phyloP scores from a whole-genome alignment of 1,140 invertebrate genomes.

The Euwallacea fornicatus region DNA sequence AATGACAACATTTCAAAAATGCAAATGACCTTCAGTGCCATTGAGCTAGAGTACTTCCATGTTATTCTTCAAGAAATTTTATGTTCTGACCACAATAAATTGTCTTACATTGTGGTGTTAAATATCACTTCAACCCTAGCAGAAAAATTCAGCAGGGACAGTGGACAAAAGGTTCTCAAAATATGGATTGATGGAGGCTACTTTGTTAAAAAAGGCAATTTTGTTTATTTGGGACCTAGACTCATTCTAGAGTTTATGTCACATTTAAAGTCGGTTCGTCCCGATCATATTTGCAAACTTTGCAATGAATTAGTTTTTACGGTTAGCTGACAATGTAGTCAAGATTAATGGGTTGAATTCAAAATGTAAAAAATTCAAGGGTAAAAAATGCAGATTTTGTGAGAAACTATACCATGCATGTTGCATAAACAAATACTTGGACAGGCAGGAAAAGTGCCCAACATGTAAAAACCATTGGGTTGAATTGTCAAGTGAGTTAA shows the following conservation, averaged over 20 bases:
- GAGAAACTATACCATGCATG: slow-evolving; percentile 36
- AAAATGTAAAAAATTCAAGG: slow-evolving; percentile 35
- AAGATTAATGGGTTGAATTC: neutral
- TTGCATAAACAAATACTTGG: slow-evolving; percentile 42
- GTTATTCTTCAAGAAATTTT: slow-evolving; percentile 45
- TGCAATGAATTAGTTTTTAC: slow-evolving; percentile 46
- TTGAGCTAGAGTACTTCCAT: slow-evolving; percentile 48
- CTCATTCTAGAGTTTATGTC: slow-evolving; percentile 44
- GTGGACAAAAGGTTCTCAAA: slow-evolving; percentile 41
- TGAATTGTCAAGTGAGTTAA: slow-evolving; percentile 5
- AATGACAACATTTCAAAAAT: slow-evolving; percentile 43
- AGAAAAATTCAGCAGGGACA: slow-evolving; percentile 34
- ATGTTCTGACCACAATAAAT: slow-evolving; percentile 30
- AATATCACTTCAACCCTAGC: slow-evolving; percentile 45
- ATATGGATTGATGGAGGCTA: slow-evolving; percentile 44
- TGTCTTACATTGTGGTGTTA: slow-evolving; percentile 39
- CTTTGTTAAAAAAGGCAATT: slow-evolving; percentile 38
- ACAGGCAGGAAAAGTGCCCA: slow-evolving; percentile 40
- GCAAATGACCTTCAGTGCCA: slow-evolving; percentile 37
- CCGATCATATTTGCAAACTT: slow-evolving; percentile 42
- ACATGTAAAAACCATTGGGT: slow-evolving; percentile 40
- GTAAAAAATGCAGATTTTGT: slow-evolving; percentile 39
- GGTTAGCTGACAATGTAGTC: slow-evolving; percentile 25
- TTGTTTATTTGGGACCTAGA: slow-evolving; percentile 42
- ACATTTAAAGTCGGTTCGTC: slow-evolving; percentile 40